Base-by-base conservation (phyloP, 2,888 invertebrate genomes). In the Ametastegia equiseti region DNA sequence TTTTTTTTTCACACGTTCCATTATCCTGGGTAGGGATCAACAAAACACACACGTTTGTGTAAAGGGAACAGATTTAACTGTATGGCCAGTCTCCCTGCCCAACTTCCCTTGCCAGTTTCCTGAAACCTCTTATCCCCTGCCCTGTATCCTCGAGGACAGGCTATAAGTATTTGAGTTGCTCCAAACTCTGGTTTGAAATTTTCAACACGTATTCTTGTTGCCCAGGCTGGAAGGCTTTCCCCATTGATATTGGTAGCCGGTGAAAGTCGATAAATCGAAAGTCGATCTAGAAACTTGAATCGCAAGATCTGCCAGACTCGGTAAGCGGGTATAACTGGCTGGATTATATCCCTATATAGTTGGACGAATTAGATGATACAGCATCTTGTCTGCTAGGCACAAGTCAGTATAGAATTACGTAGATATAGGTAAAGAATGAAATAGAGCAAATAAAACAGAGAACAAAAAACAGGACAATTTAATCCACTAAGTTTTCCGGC, bases 121-220 rank as follows among this genome's bases (percentile, higher is more conserved):
- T 30, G 75, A 50, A 75, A 75, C 75, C 75, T 54, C 54, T 75
- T 75, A 75, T 75, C 54, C 71, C 75, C 75, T 54, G 27, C 75
- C 75, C 23, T 13, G 50, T 54, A 75, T 36, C 75, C 50, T 54
- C 75, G 75, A 75, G 75, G 75, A 75, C 75, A 75, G 30, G 75
- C 75, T 75, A 75, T 75, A 75, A 75, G 75, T 75, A 75, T 75
- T 75, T 75, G 75, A 75, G 54, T 33, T 45, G 50, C 36, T 75
- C 54, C 50, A 54, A 75, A 75, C 75, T 75, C 75, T 47, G 75
- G 75, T 54, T 75, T 75, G 54, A 75, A 54, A 75, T 54, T 54
- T 75, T 75, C 75, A 36, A 36, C 75, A 75, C 75, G 75, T 75
- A 75, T 75, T 75, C 75, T 75, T 75, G 75, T 54, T 75, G 75